Evolutionary conservation across 2,888 invertebrate genomes (phyloP), one percentile per base, ranked within the genome.

Genomic region (Atrina japonica): DNA sequence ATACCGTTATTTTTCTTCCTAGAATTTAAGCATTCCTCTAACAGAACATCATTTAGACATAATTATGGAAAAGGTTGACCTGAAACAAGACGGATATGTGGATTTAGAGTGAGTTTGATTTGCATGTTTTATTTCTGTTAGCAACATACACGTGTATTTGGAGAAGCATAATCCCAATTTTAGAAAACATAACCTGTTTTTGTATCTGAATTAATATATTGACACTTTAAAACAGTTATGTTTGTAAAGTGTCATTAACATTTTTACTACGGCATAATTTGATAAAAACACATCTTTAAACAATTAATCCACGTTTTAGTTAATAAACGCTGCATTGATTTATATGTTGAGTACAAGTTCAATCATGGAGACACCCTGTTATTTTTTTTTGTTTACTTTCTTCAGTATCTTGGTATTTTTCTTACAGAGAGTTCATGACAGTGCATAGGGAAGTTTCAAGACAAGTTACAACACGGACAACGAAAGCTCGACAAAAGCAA

Each of bases 1-100:
- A n/a, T n/a, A n/a, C n/a, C n/a, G n/a, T n/a, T n/a, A 2, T 16
- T 40, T n/a, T 52, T 30, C 43, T 21, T 55, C 61, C n/a, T 77
- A 87, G 87, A 83, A 79, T n/a, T 71, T 86, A 2, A 79, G 82
- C 6, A 68, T 87, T 14, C 87, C 87, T 3, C 65, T 87, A 43
- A 86, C 84, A 7, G 83, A 84, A 53, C 75, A 83, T 49, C 80
- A 81, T 21, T 69, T 87, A 11, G 86, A 86, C 50, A 73, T 75
- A 27, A 77, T 87, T n/a, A 80, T 85, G 79, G 70, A 84, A 50
- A 81, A 78, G 40, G 71, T 87, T 14, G 87, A 87, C 59, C 69
- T 74, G 11, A 86, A 87, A 50, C 75, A 76, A 45, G 86, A 87
- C 60, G 86, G 86, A 11, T 81, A 75, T 45, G 80, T 87, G 11